phyloP scores from a whole-genome alignment of 1,140 invertebrate genomes.

The Micrasema minimum region DNA sequence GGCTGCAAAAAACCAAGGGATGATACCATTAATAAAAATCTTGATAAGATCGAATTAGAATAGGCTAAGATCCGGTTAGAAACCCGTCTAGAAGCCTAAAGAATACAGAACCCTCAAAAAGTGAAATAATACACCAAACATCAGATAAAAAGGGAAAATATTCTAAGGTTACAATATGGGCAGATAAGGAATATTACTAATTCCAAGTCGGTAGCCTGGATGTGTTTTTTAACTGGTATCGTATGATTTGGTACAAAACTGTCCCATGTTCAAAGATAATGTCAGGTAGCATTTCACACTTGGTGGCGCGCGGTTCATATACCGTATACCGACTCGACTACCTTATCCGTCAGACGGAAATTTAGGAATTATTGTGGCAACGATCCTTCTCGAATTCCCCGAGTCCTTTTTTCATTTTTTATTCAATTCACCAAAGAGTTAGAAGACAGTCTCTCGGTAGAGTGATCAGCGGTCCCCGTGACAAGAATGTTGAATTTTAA shows the following conservation, averaged over 20 bases:
- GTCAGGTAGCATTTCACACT: slow-evolving; percentile 41
- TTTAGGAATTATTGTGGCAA: slow-evolving; percentile 22
- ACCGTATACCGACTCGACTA: neutral
- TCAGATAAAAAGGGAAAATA: slow-evolving; percentile 6
- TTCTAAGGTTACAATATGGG: neutral
- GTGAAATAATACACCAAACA: neutral
- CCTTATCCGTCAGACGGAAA: slow-evolving; percentile 13
- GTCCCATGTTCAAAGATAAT: slow-evolving; percentile 33
- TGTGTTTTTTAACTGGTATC: slow-evolving; percentile 32
- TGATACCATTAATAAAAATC: neutral
- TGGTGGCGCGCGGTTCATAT: neutral
- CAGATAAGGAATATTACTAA: neutral
- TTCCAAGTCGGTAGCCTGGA: slow-evolving; percentile 13
- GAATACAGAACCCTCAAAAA: slow-evolving; percentile 3
- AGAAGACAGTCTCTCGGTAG: slow-evolving; percentile 5
- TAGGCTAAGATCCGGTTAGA: neutral
- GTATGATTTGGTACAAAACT: slow-evolving; percentile 32
- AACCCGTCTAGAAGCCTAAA: neutral
- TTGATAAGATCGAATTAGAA: neutral
- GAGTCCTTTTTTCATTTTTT: slow-evolving; percentile 15
- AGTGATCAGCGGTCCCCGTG: neutral
- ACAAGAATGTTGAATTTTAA: neutral
- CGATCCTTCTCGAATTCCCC: slow-evolving; percentile 29
- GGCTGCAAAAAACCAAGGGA: no score
- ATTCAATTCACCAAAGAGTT: slow-evolving; percentile 17